phyloP scores from a whole-genome alignment of 37 sponge, comb jelly and placozoan genomes.

The Halichondria panicea region DNA sequence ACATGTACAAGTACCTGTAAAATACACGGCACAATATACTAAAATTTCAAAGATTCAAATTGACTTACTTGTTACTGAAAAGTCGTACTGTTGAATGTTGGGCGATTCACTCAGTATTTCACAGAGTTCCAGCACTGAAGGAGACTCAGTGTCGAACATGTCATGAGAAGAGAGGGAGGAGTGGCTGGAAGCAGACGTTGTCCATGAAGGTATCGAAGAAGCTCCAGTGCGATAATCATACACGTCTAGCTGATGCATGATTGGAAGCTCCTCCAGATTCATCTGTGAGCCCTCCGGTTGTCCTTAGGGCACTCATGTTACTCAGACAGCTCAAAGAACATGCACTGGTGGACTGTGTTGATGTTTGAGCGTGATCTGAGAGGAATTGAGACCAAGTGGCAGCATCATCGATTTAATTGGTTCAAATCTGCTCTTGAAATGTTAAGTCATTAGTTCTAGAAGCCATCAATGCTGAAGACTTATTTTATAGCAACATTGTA shows the following conservation, averaged over 20 bases:
- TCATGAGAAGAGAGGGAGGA: conserved; percentile 39
- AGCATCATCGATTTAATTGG: no score
- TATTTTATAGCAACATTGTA: no score
- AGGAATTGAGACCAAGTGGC: no score
- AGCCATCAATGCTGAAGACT: no score
- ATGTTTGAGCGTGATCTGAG: no score
- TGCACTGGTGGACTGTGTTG: no score
- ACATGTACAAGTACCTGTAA: background rate
- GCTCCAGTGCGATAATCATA: conserved; percentile 1
- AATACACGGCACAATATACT: background rate
- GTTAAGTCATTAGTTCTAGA: no score
- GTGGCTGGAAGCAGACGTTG: conserved; percentile 32
- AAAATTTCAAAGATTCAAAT: background rate
- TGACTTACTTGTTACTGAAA: conserved; percentile 51
- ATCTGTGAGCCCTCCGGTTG: conserved; percentile 31
- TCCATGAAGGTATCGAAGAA: conserved; percentile 42
- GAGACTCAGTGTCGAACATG: conserved; percentile 39
- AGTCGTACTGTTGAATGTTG: conserved; percentile 45
- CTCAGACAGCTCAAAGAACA: background rate
- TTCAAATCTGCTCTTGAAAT: no score
- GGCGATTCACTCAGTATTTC: conserved; percentile 64
- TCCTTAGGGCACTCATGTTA: background rate
- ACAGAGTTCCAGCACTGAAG: conserved; percentile 57
- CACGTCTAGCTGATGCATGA: background rate
- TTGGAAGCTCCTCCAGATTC: background rate